These are phyloP conservation scores for Conchocele bisecta DNA, from an alignment of 2,888 invertebrate genomes.

Conservation along the genomic window DNA sequence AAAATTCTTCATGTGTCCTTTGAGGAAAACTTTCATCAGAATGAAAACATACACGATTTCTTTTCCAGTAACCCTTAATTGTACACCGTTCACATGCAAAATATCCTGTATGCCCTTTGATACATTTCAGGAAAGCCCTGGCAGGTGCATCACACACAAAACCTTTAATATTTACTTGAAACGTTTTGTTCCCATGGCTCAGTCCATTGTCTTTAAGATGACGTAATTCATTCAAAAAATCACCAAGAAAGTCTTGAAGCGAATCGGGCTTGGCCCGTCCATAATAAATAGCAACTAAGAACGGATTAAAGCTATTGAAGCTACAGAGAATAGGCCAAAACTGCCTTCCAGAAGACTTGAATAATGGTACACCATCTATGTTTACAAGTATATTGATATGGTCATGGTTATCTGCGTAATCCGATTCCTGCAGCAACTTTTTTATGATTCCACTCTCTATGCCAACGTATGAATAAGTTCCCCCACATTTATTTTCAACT, in stretches of 20 bases:
- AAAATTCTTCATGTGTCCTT: conserved; percentile 16
- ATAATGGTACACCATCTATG: conserved; percentile 48
- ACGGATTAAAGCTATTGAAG: conserved; percentile 28
- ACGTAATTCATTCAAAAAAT: conserved; percentile 53
- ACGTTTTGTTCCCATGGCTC: neutral
- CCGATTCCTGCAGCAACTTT: neutral
- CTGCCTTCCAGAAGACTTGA: conserved; percentile 34
- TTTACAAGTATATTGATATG: conserved; percentile 17
- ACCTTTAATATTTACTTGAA: conserved; percentile 14
- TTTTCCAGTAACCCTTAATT: conserved; percentile 25
- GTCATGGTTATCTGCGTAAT: neutral
- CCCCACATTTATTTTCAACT: conserved; percentile 35
- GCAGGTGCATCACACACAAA: conserved; percentile 77
- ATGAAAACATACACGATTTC: conserved; percentile 15
- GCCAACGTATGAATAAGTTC: conserved; percentile 51
- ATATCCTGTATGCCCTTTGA: conserved; percentile 70
- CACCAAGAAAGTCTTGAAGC: conserved; percentile 40
- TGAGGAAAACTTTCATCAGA: neutral
- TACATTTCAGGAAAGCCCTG: conserved; percentile 63
- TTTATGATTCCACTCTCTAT: conserved; percentile 18
- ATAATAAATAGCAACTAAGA: conserved; percentile 55
- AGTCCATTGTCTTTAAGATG: conserved; percentile 31
- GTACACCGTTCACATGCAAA: conserved; percentile 69
- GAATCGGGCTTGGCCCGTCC: conserved; percentile 50
- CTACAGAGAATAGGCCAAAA: conserved; percentile 54